Conservation (phyloP, 35 echinoderm and acorn worm genomes). For the Amphiura filiformis region DNA sequence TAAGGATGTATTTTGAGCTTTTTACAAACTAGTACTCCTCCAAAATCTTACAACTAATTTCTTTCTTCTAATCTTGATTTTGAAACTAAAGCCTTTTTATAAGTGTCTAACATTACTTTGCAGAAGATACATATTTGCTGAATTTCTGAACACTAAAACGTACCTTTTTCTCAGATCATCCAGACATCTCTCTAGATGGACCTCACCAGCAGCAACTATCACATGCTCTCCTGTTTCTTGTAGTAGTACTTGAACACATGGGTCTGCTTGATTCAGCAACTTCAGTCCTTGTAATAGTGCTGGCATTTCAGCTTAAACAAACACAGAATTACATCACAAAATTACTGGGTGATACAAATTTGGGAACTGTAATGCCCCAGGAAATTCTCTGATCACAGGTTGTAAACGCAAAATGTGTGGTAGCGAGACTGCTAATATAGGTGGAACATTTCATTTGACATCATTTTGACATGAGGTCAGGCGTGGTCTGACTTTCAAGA, state of each 20-base stretch:
- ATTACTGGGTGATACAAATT: background rate
- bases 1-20: too few relatives aligned
- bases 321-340: background rate
- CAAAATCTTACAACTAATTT: too few relatives aligned
- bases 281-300: constrained; percentile 75
- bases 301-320: constrained; percentile 91
- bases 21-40: too few relatives aligned
- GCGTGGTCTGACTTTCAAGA: too few relatives aligned
- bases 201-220: constrained; percentile 89
- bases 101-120: too few relatives aligned
- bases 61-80: too few relatives aligned
- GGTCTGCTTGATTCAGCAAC: constrained; percentile 93
- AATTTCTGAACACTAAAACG: too few relatives aligned
- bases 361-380: background rate
- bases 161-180: constrained; percentile 96
- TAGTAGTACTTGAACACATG: constrained; percentile 77
- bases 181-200: constrained; percentile 90
- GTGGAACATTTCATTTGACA: too few relatives aligned
- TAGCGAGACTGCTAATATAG: too few relatives aligned
- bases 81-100: too few relatives aligned
- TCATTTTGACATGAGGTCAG: too few relatives aligned
- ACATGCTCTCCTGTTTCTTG: constrained; percentile 98
- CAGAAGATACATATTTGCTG: too few relatives aligned
- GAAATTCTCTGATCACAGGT: background rate
- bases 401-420: background rate